Evolutionary conservation across 2,113 vertebrate species (phyloP), one percentile per base, ranked within the genome.

Genomic region (Erythrocercus mccallii): DNA sequence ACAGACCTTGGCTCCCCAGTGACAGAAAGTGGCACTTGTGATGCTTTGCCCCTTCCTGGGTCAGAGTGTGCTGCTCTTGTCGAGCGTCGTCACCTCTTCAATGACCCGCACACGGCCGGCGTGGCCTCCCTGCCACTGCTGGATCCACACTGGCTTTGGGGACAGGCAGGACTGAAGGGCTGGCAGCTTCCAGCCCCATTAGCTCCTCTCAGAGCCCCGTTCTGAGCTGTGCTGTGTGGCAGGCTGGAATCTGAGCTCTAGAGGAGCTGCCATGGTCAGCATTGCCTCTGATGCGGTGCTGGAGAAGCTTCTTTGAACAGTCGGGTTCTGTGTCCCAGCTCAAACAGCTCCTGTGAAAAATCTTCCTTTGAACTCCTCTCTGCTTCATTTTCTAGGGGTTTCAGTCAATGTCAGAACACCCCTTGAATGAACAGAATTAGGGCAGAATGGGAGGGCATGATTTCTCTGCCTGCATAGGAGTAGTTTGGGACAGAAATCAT

Each of bases 351-450:
- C 31, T 2, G 9, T 50, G 28, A 58, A 90, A 94, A 85, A 47
- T 51, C 79, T 61, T 94, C 35, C 82, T 95, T 57, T 86, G 85
- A 91, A 82, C 24, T 69, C 42, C 30, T 5, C 27, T 58, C 71
- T 38, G 88, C 58, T 89, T 86, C 22, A 0, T 74, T 94, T 78
- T 76, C 73, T 61, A 47, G 38, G 44, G 47, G 19, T 53, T 95
- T 53, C 87, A 84, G 61, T 84, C 91, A 58, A n/a, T 86, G 90
- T 72, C 91, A 94, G 64, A 88, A 51, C 90, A 56, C 56, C 44
- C 80, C 45, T 48, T 40, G 80, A 78, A 91, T 10, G 58, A 96
- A 51, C 60, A 83, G 82, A 90, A 88, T 50, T 58, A 86, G 93
- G 92, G 7, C 51, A 90, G 72, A 53, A 60, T 2, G 19, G 10